Base-by-base conservation (phyloP, 2,888 invertebrate genomes). In the Erannis defoliaria region DNA sequence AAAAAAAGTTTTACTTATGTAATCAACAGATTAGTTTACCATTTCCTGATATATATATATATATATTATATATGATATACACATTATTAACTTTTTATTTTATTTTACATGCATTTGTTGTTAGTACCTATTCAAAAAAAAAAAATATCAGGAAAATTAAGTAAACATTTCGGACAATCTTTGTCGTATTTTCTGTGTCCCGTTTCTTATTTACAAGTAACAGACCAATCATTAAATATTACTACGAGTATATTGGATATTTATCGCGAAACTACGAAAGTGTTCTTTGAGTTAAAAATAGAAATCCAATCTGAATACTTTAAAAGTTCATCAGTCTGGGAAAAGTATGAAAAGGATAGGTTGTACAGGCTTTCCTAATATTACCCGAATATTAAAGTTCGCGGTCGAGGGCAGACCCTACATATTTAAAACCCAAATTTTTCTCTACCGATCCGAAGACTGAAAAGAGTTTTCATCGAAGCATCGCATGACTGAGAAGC, bases 391-490 rank as follows among this genome's bases (percentile, higher is more conserved):
- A 46, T 56, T 56, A 35, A 53, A 55, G 37, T 55, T 50, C 10
- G 45, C 29, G 62, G 62, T 56, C 42, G 33, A 37, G 50, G 40
- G 45, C 40, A 49, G 31, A 21, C 26, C 53, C 40, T 62, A 29
- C 56, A 53, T 57, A 43, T 57, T 62, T 48, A 53, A 62, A 18
- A 33, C 48, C 48, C 26, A 43, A 57, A 35, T 48, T 45, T 51
- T 53, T 51, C 19, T 42, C 49, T 26, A 42, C 29, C 21, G 12
- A 29, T 42, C 33, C 53, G 50, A 56, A 45, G 1, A 26, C 38
- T 62, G 45, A 19, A 53, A 46, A 56, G 26, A 46, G 16, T 12
- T 46, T 60, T 55, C 40, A 55, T 40, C 48, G 51, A 50, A 49
- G 21, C 33, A 55, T 55, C 46, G 61, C 60, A 55, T 55, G 55